Evolutionary conservation across 2,888 invertebrate species (phyloP), one percentile per base, ranked within the genome.

Genomic region (Stenodera caucasica): DNA sequence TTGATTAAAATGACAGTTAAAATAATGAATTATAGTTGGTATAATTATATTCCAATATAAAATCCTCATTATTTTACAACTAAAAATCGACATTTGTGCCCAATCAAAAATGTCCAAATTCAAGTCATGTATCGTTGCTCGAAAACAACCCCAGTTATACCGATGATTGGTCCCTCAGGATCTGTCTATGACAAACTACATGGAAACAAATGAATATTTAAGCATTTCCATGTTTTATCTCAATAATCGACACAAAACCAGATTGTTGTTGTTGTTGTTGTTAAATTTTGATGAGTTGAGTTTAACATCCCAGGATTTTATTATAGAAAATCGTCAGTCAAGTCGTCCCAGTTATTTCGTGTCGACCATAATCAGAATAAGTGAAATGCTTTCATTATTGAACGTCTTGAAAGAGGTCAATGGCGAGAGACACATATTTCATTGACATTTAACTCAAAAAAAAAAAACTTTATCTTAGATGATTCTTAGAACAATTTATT

Each of bases 401-500:
- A 35, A 11, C n/a, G 0, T 35, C 32, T 2, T n/a, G 14, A 45
- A 45, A 11, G 18, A 45, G 45, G 45, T 45, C 45, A 45, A 45
- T 45, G 45, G 45, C 45, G 45, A 21, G 7, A 45, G 45, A 45
- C 45, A 21, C 21, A 45, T 21, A 40, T 45, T 21, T 45, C 45
- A 45, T 45, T 18, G 11, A 18, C 11, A 18, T 40, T 40, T 37
- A 14, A 18, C 2, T 18, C 3, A 18, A 40, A 37, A 15, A 37
- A 37, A 15, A 29, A 29, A 29, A 11, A 40, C 4, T 26, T 26
- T 26, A 26, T 26, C 26, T 26, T 5, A 26, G 3, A 3, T 3
- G 8, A 40, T 40, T 40, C 40, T 18, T 15, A 21, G 21, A 45
- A 45, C 18, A 12, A 45, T 45, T 21, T 11, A 45, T 45, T 26